These are phyloP conservation scores for Sebastes itinus DNA, from an alignment of 2,797 vertebrate genomes.

Conservation along the genomic window DNA sequence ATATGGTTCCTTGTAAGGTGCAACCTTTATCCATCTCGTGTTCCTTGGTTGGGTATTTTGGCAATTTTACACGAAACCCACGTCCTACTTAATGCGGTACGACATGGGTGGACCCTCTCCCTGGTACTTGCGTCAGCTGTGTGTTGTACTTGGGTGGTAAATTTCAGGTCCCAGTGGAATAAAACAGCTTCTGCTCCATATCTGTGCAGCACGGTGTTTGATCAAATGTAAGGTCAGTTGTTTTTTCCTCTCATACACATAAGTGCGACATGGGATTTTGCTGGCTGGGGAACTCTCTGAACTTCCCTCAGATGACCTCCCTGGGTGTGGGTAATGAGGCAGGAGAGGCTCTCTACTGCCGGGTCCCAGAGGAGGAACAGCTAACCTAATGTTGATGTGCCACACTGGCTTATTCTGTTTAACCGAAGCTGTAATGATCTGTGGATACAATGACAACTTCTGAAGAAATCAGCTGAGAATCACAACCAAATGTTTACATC, in stretches of 20 bases:
- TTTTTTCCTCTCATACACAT: constrained; percentile 17
- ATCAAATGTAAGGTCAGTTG: constrained; percentile 18
- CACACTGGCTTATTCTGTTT: constrained; percentile 32
- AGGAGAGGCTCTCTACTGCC: not conserved
- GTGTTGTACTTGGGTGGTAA: constrained; percentile 8
- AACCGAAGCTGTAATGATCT: constrained; percentile 36
- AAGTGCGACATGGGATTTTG: constrained; percentile 32
- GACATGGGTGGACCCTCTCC: not conserved
- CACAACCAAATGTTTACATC: constrained; percentile 21
- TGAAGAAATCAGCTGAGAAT: not conserved
- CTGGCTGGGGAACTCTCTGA: not conserved
- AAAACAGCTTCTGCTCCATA: not conserved
- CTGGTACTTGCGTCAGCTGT: not conserved
- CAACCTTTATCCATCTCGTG: not conserved
- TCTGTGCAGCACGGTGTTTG: constrained; percentile 1
- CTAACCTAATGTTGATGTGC: not conserved
- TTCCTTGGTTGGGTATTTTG: not conserved
- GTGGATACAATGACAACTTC: constrained; percentile 31
- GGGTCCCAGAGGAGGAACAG: constrained; percentile 20
- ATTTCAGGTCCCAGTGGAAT: not conserved
- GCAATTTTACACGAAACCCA: not conserved
- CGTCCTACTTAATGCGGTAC: not conserved
- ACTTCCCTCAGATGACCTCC: constrained; percentile 33
- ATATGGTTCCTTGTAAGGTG: not conserved
- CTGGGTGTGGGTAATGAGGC: constrained; percentile 57